Conservation (phyloP, 2,113 vertebrate species). For the Tragelaphus scriptus region DNA sequence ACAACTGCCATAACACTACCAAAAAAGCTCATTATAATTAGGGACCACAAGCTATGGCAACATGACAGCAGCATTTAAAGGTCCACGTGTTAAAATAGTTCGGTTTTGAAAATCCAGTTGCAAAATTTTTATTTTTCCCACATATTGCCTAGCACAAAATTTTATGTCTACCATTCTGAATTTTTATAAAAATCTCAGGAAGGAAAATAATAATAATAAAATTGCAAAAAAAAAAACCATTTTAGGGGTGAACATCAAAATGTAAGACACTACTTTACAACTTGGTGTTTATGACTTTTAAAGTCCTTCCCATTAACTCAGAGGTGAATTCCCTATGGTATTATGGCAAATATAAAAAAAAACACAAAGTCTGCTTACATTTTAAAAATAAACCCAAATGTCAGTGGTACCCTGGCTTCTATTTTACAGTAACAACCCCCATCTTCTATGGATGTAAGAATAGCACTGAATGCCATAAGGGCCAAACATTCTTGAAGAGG, state of each 20-base stretch:
- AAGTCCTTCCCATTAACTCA: not conserved
- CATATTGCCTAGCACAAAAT: not conserved
- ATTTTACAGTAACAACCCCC: not conserved
- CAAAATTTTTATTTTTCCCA: not conserved
- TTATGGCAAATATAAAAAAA: not conserved
- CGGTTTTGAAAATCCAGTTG: not conserved
- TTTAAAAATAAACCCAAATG: not conserved
- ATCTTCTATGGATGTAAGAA: not conserved
- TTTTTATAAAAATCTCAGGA: not conserved
- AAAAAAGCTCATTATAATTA: conserved; percentile 50
- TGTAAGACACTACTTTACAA: fast-evolving
- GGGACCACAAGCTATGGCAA: not conserved
- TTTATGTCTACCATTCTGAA: not conserved
- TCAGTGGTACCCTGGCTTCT: not conserved
- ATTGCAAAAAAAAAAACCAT: not conserved
- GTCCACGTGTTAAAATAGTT: not conserved
- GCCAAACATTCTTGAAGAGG: not conserved
- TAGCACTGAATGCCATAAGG: not conserved
- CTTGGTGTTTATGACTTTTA: not conserved
- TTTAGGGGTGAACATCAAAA: not conserved
- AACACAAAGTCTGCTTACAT: conserved; percentile 6
- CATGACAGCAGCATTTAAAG: not conserved
- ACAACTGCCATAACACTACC: conserved; percentile 50
- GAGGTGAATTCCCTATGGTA: not conserved
- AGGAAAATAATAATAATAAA: not conserved